phyloP scores from a whole-genome alignment of 1,140 invertebrate genomes.

The Teleopsis dalmanni region DNA sequence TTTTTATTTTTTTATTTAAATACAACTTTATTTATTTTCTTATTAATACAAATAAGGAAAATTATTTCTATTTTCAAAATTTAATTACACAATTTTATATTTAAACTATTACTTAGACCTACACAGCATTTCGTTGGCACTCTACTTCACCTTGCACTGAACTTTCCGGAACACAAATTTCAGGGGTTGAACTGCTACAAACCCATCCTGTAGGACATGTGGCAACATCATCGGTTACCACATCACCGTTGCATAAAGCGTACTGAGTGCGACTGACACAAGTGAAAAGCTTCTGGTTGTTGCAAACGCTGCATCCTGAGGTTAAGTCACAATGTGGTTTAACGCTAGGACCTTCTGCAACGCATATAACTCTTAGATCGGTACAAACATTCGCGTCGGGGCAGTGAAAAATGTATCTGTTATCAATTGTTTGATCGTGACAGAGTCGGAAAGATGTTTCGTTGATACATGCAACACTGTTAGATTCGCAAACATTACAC shows the following conservation, averaged over 20 bases:
- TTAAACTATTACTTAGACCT: too few species aligned
- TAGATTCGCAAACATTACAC: too few species aligned
- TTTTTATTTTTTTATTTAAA: too few species aligned
- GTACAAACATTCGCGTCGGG: neutral
- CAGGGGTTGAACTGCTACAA: neutral
- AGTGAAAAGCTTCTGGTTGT: neutral
- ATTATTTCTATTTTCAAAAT: too few species aligned
- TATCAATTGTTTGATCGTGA: neutral
- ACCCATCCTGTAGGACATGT: neutral
- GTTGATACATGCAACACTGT: too few species aligned
- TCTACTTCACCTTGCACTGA: neutral
- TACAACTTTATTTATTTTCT: too few species aligned
- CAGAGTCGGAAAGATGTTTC: too few species aligned
- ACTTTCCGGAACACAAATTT: neutral
- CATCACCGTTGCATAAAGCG: constrained; percentile 2
- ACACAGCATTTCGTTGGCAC: neutral
- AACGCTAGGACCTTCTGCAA: neutral
- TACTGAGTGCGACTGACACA: constrained; percentile 2
- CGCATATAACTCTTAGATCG: neutral
- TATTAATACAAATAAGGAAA: too few species aligned
- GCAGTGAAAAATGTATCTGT: neutral
- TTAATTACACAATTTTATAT: too few species aligned
- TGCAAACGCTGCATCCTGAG: neutral
- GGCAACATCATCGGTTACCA: neutral
- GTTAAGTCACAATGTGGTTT: too few species aligned